These are phyloP conservation scores for Lasioglossum villosulum DNA, from an alignment of 2,888 invertebrate species.

Conservation along the genomic window DNA sequence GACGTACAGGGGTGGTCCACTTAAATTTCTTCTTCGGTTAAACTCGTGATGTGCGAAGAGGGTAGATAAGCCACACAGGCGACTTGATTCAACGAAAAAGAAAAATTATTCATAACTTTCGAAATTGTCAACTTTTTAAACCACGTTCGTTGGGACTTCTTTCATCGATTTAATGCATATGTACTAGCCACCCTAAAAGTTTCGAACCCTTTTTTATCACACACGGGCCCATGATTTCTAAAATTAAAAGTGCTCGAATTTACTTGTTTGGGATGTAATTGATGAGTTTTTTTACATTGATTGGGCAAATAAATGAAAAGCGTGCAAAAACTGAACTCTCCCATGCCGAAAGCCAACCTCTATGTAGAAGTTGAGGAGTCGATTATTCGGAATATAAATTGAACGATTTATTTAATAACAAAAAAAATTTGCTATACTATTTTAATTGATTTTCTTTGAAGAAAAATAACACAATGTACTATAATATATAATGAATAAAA, in stretches of 20 bases:
- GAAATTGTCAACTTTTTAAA: not conserved
- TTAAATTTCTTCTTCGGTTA: not conserved
- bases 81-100: too few relatives aligned
- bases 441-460: too few relatives aligned
- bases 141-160: not conserved
- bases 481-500: too few relatives aligned
- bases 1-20: not conserved
- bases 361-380: not conserved
- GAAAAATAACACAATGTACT: too few relatives aligned
- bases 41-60: not conserved
- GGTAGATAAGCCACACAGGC: not conserved
- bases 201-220: not conserved
- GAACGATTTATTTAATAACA: not conserved
- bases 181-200: too few relatives aligned
- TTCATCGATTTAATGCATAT: too few relatives aligned
- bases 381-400: not conserved
- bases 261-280: not conserved
- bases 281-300: not conserved
- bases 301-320: not conserved
- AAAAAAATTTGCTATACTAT: not conserved
- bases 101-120: not conserved
- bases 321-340: not conserved
- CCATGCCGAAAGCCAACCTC: not conserved
- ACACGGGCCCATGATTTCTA: not conserved
- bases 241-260: not conserved